Percentiles rank a stretch among this genome's conserved stretches.
Conservation (phyloP, 2,888 invertebrate species). For the Dichetophora obliterata region DNA sequence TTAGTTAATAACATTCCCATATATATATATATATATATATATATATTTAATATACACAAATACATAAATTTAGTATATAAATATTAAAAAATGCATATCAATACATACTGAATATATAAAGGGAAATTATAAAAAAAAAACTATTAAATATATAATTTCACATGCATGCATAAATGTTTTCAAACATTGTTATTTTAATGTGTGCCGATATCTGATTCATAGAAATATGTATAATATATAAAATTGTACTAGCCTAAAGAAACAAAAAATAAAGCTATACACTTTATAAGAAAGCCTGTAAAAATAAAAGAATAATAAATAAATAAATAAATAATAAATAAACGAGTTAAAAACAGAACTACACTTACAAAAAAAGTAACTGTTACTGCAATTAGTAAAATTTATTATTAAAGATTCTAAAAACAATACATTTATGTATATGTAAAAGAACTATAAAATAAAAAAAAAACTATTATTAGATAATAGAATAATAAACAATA, state of each 20-base stretch:
- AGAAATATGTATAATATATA: background rate
- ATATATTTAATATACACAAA: background rate
- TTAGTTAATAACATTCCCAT: background rate
- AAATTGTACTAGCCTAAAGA: background rate
- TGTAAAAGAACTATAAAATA: too few relatives aligned
- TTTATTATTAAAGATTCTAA: conserved; percentile 9
- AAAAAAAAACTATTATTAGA: background rate
- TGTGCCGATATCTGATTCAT: background rate
- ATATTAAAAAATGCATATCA: conserved; percentile 18
- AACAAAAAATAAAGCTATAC: conserved; percentile 34
- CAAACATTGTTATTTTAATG: conserved; percentile 1
- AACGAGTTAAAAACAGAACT: conserved; percentile 34
- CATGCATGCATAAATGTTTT: conserved; percentile 40
- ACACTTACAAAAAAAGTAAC: conserved; percentile 42
- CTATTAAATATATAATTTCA: conserved; percentile 30
- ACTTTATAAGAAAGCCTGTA: conserved; percentile 36
- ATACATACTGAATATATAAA: background rate
- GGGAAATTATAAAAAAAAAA: background rate
- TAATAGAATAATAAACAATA: background rate
- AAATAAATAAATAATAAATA: conserved; percentile 27
- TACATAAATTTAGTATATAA: background rate
- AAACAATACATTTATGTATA: background rate
- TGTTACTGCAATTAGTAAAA: conserved; percentile 24
- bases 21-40: too few relatives aligned
- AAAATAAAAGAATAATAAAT: conserved; percentile 32